Evolutionary conservation across 2,888 invertebrate genomes (phyloP).

Genomic region (Syritta pipiens): DNA sequence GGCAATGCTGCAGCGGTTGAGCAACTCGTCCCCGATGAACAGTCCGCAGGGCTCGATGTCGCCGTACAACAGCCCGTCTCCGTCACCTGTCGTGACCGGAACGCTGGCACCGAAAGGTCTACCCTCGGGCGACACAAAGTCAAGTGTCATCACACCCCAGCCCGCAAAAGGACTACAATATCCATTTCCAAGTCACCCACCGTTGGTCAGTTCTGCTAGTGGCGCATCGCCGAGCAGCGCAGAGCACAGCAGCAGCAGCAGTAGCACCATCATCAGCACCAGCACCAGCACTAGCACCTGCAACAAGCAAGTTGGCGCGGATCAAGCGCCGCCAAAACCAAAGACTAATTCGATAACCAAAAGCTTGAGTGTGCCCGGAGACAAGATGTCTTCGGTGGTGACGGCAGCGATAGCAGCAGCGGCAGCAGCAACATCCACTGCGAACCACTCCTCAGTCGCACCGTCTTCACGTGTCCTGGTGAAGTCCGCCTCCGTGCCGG

Average conservation of each 20-base stretch:
- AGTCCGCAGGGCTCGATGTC: constrained; percentile 79
- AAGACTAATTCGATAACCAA: constrained; percentile 75
- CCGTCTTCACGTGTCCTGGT: constrained; percentile 71
- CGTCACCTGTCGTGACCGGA: constrained; percentile 76
- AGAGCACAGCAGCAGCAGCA: constrained; percentile 58
- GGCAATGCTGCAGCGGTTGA: constrained; percentile 75
- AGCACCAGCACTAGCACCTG: too few species aligned
- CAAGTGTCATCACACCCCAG: constrained; percentile 65
- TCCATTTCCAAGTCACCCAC: constrained; percentile 89
- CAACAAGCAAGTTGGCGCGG: constrained; percentile 27
- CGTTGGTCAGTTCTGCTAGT: constrained; percentile 79
- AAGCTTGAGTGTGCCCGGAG: constrained; percentile 77
- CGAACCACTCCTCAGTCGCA: constrained; percentile 27
- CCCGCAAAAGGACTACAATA: constrained; percentile 83
- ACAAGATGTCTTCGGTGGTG: constrained; percentile 66
- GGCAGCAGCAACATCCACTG: constrained; percentile 25
- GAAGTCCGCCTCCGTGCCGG: constrained; percentile 78
- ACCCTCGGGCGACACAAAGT: constrained; percentile 35
- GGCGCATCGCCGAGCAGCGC: constrained; percentile 51
- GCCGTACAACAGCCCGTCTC: constrained; percentile 79
- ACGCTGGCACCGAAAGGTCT: constrained; percentile 23
- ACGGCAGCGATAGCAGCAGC: constrained; percentile 41
- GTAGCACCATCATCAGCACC: constrained; percentile 70
- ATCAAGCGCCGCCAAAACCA: constrained; percentile 71
- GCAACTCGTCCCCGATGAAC: constrained; percentile 79